Base-by-base conservation (phyloP, 2,888 invertebrate genomes). In the Ophioninae sp. region DNA sequence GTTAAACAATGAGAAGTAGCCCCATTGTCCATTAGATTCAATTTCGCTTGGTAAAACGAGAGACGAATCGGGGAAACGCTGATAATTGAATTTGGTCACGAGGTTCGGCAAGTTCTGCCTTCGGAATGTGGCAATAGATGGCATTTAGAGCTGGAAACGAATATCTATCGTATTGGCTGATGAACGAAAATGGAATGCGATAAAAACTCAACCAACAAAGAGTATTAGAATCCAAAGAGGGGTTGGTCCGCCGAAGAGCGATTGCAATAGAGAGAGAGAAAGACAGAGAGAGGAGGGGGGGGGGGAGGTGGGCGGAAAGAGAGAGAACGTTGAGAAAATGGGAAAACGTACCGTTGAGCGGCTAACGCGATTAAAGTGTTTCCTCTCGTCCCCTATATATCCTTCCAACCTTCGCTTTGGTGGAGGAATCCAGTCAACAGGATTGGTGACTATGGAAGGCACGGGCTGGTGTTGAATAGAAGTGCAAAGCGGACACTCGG, bases 361-460 rank as follows among this genome's bases (percentile, higher is more conserved):
- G 73, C 75, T 85, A 86, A 88, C 85, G 61, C 71, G 73, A 81
- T 84, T 87, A 88, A 85, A 85, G 83, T 83, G 81, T 85, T 87
- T 85, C 76, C 79, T 65, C 64, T 59, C 68, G 20, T n/a, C 58
- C n/a, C 44, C 17, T 44, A 72, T 41, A 61, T 58, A 71, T 65
- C 20, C 77, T 75, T 79, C 72, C 65, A 64, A 64, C n/a, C 58
- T 64, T 64, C 51, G 56, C 44, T 51, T 13, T 30, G 58, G 44
- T 59, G 63, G 23, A 13, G 44, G 51, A 65, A 61, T 59, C 73
- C 30, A 17, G 65, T 69, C 61, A 37, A 39, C 17, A 23, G 58
- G 39, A 79, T 69, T 79, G 59, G 41, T 59, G 41, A 63, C 59
- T 59, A 75, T 39, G 41, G 37, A 67, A 30, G 59, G 23, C 65